These are phyloP conservation scores for Drosophila mayri DNA, from an alignment of 1,140 invertebrate genomes.

Conservation along the genomic window DNA sequence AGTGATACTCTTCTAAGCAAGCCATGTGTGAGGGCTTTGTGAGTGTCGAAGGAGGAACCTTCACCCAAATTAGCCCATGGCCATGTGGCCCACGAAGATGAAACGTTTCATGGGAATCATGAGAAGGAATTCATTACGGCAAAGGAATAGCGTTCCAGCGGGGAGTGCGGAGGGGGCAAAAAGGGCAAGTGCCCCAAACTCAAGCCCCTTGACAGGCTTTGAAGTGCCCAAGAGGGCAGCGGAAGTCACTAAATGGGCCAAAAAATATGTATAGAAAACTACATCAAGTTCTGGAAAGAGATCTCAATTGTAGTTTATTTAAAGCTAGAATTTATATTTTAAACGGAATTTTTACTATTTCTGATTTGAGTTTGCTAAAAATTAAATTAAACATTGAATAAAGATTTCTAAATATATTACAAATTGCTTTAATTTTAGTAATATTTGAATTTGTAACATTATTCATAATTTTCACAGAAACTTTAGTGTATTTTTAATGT, in stretches of 20 bases:
- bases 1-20: constrained; percentile 30
- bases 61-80: constrained; percentile 55
- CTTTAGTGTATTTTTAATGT: background rate
- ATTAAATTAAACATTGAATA: background rate
- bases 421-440: background rate
- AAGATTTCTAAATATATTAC: background rate
- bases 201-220: constrained; percentile 46
- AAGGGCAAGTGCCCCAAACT: constrained; percentile 29
- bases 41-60: constrained; percentile 35
- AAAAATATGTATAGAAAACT: constrained; percentile 7
- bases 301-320: background rate
- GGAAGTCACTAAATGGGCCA: constrained; percentile 19
- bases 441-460: too few species aligned
- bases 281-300: background rate
- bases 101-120: constrained; percentile 46
- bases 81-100: constrained; percentile 48
- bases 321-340: too few species aligned
- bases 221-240: constrained; percentile 14
- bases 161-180: background rate
- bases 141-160: background rate
- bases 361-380: background rate
- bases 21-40: constrained; percentile 43
- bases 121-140: constrained; percentile 47
- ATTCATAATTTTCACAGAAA: background rate
- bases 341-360: background rate